A percentile compares a stretch with the other conserved stretches of the same genome.
Conservation (phyloP, 2,797 vertebrate genomes). For the Labroides dimidiatus region DNA sequence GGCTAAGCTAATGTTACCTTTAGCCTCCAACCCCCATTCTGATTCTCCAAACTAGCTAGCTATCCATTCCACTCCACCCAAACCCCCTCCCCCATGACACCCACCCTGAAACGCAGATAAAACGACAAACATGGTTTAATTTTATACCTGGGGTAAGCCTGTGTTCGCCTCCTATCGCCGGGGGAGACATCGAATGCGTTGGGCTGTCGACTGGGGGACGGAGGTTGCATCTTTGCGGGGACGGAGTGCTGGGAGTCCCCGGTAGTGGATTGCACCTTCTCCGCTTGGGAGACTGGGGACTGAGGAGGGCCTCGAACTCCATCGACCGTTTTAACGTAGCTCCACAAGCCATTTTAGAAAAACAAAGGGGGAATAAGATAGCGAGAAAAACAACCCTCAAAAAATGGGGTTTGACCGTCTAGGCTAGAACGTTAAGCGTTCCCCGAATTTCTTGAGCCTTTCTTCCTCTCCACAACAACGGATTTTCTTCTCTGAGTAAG, state of each 20-base stretch:
- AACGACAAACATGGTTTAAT: conserved; percentile 15
- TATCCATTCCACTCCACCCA: conserved; percentile 80
- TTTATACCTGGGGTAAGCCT: conserved; percentile 88
- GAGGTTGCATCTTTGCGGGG: conserved; percentile 88
- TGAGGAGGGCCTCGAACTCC: conserved; percentile 94
- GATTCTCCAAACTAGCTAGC: conserved; percentile 65
- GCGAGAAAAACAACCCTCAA: conserved; percentile 41
- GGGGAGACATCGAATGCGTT: conserved; percentile 81
- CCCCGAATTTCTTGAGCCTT: conserved; percentile 56
- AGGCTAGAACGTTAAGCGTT: conserved; percentile 17
- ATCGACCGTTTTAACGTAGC: conserved; percentile 93
- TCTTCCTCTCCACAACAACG: conserved; percentile 77
- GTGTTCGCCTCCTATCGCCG: conserved; percentile 81
- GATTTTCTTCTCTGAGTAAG: conserved; percentile 72
- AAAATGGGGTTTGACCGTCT: conserved; percentile 24
- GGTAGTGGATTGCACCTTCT: conserved; percentile 91
- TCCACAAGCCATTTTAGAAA: conserved; percentile 89
- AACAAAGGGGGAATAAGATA: conserved; percentile 25
- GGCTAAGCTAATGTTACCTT: conserved; percentile 64
- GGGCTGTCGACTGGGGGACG: conserved; percentile 84
- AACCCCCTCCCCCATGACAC: conserved; percentile 82
- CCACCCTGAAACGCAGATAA: conserved; percentile 70
- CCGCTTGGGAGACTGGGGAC: conserved; percentile 92
- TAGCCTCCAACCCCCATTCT: conserved; percentile 77
- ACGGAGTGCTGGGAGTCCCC: conserved; percentile 85